Evolutionary conservation across 2,888 invertebrate species (phyloP).

Genomic region (Bhutanitis thaidina): DNA sequence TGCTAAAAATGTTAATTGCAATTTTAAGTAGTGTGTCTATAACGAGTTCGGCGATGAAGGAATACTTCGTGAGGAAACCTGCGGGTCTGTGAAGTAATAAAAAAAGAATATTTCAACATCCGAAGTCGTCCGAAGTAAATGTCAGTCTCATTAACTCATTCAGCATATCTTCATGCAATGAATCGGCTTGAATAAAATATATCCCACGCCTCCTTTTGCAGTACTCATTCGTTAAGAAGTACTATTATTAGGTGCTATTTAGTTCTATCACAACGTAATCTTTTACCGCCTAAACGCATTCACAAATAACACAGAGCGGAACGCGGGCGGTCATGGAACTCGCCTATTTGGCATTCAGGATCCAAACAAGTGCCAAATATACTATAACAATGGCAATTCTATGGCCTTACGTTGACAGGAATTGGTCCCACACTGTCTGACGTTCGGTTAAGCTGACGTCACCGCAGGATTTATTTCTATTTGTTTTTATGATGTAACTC

Average conservation of each 20-base stretch:
- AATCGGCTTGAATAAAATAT: constrained; percentile 21
- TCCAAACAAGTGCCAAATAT: constrained; percentile 66
- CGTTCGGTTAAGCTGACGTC: constrained; percentile 56
- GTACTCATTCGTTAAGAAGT: constrained; percentile 19
- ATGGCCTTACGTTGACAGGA: constrained; percentile 45
- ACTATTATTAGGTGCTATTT: constrained; percentile 28
- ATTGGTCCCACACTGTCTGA: constrained; percentile 70
- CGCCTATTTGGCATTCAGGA: constrained; percentile 70
- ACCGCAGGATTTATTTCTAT: constrained; percentile 23
- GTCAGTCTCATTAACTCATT: too few species aligned
- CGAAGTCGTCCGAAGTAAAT: too few species aligned
- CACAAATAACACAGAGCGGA: constrained; percentile 12
- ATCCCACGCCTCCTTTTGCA: constrained; percentile 22
- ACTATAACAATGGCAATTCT: constrained; percentile 70
- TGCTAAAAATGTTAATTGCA: too few species aligned
- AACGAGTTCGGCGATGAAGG: too few species aligned
- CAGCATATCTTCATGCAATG: too few species aligned
- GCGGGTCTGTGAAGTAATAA: too few species aligned
- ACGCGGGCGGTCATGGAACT: constrained; percentile 63
- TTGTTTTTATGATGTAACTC: constrained; percentile 24
- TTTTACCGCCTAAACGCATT: constrained; percentile 17
- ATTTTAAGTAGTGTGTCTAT: too few species aligned
- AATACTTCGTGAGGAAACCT: too few species aligned
- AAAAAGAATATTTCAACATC: too few species aligned
- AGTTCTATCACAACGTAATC: constrained; percentile 29